A percentile compares a stretch with the other conserved stretches of the same genome.
phyloP scores from a whole-genome alignment of 2,797 vertebrate genomes.

The Rhinogobio ventralis region DNA sequence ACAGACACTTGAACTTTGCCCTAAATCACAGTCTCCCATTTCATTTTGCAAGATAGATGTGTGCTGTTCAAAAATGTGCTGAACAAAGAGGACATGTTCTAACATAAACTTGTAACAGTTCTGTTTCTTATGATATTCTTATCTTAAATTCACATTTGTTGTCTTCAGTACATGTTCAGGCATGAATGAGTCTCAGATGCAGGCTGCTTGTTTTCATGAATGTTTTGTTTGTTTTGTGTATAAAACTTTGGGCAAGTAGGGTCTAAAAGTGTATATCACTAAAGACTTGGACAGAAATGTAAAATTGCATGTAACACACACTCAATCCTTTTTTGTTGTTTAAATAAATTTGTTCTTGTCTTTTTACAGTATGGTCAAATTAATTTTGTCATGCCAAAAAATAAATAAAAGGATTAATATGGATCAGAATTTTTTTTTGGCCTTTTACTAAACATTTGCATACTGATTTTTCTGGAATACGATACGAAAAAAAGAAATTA shows the following conservation, averaged over 20 bases:
- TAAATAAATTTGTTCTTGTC: not conserved
- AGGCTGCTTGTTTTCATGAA: not conserved
- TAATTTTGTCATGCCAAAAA: not conserved
- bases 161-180: not conserved
- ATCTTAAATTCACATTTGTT: not conserved
- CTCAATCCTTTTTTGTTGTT: not conserved
- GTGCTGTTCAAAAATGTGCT: not conserved
- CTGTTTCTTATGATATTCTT: not conserved
- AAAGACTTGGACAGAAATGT: not conserved
- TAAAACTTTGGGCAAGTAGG: not conserved
- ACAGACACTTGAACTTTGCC: not conserved
- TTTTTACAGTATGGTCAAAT: not conserved
- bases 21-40: not conserved
- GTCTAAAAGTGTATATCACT: not conserved
- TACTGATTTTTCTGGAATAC: not conserved
- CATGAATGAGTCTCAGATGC: not conserved
- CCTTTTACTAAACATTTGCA: not conserved
- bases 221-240: not conserved
- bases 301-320: no score
- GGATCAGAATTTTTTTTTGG: not conserved
- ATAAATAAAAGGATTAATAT: no score
- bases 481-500: not conserved
- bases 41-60: not conserved
- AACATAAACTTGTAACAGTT: not conserved
- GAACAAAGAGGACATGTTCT: not conserved